These are phyloP conservation scores for Drosophila quinaria DNA, from an alignment of 2,888 invertebrate species.

Conservation along the genomic window DNA sequence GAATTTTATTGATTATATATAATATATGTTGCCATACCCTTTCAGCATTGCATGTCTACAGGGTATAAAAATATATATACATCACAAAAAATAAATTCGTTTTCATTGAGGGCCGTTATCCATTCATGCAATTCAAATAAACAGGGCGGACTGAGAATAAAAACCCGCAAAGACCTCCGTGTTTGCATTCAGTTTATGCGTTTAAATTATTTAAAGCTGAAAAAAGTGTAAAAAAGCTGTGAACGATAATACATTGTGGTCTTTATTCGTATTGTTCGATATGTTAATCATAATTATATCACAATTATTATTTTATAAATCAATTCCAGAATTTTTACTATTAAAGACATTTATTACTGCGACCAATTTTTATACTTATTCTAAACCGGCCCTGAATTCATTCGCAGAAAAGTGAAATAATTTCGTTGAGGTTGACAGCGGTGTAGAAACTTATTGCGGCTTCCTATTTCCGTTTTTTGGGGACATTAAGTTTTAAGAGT, in stretches of 20 bases:
- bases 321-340: too few relatives aligned
- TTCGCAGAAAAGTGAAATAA: not conserved
- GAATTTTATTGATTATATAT: not conserved
- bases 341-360: not conserved
- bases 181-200: not conserved
- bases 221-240: too few relatives aligned
- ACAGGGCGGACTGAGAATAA: constrained; percentile 2
- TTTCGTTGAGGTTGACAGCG: constrained; percentile 31
- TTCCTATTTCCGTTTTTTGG: constrained; percentile 71
- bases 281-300: too few relatives aligned
- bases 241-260: not conserved
- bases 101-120: constrained; percentile 33
- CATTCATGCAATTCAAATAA: constrained; percentile 31
- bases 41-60: not conserved
- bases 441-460: constrained; percentile 45
- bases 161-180: not conserved
- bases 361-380: not conserved
- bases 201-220: not conserved
- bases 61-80: constrained; percentile 17
- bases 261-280: not conserved
- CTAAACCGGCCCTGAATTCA: not conserved
- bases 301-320: too few relatives aligned
- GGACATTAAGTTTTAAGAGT: constrained; percentile 8
- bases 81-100: not conserved
- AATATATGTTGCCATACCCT: not conserved